Evolutionary conservation across 2,888 invertebrate species (phyloP).

Genomic region (Melipona beecheii): DNA sequence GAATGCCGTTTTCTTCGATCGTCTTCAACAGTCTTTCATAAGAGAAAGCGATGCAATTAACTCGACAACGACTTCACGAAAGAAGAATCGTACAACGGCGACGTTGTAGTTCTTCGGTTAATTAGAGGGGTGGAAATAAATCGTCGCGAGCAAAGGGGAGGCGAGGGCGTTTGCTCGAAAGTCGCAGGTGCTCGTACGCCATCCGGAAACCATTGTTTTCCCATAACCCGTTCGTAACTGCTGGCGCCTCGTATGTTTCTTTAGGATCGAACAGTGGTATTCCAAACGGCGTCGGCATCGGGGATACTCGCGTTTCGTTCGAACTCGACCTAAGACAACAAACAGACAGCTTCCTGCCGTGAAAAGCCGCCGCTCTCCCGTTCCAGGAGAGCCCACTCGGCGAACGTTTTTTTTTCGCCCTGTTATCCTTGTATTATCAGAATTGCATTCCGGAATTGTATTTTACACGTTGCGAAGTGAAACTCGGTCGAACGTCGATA

Average conservation of each 20-base stretch:
- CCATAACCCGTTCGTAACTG: constrained; percentile 79
- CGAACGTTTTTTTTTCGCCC: constrained; percentile 13
- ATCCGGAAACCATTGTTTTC: constrained; percentile 77
- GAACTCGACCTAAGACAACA: constrained; percentile 80
- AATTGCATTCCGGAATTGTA: too few species aligned
- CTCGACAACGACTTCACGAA: not conserved
- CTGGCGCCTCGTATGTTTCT: constrained; percentile 81
- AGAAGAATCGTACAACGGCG: not conserved
- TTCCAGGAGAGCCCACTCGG: constrained; percentile 17
- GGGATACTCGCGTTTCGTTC: constrained; percentile 71
- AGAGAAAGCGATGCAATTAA: not conserved
- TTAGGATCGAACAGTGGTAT: constrained; percentile 78
- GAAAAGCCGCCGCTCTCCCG: constrained; percentile 47
- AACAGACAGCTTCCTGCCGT: constrained; percentile 77
- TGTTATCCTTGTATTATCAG: not conserved
- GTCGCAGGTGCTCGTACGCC: constrained; percentile 73
- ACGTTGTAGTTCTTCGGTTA: constrained; percentile 39
- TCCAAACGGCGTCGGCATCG: constrained; percentile 66
- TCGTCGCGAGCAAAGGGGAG: constrained; percentile 35
- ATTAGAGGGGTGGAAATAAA: constrained; percentile 58
- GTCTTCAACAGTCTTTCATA: not conserved
- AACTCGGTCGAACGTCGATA: too few species aligned
- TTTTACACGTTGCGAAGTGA: too few species aligned
- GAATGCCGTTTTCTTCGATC: not conserved
- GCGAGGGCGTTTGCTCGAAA: constrained; percentile 59